Evolutionary conservation across 2,888 invertebrate genomes (phyloP).

Genomic region (Rugalucina vietnamica): DNA sequence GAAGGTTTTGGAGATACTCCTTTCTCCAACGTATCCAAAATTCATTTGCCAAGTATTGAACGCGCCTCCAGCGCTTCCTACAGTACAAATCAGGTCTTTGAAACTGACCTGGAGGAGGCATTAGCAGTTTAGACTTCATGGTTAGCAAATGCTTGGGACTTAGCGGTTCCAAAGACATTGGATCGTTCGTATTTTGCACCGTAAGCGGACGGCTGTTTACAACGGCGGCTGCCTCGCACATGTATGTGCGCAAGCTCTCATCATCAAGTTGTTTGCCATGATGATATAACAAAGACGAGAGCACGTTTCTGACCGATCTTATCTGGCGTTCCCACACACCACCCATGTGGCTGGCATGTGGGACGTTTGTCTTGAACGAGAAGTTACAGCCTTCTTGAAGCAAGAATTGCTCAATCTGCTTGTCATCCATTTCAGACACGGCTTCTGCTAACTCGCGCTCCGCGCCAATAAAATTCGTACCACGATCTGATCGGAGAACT

Average conservation of each 20-base stretch:
- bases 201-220: slow-evolving; percentile 60
- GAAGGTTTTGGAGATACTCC: too few species aligned
- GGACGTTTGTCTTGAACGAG: slow-evolving; percentile 21
- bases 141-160: slow-evolving; percentile 64
- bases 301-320: slow-evolving; percentile 31
- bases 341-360: slow-evolving; percentile 38
- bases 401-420: slow-evolving; percentile 17
- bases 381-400: slow-evolving; percentile 14
- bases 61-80: too few species aligned
- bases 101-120: slow-evolving; percentile 62
- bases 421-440: not conserved
- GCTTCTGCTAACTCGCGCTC: slow-evolving; percentile 34
- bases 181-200: slow-evolving; percentile 45
- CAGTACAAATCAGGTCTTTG: too few species aligned
- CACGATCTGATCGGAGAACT: slow-evolving; percentile 45
- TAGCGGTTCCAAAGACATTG: slow-evolving; percentile 35
- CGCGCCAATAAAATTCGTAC: slow-evolving; percentile 56
- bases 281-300: slow-evolving; percentile 17
- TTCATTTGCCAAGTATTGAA: too few species aligned
- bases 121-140: slow-evolving; percentile 42
- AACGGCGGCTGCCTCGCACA: slow-evolving; percentile 43
- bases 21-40: too few species aligned
- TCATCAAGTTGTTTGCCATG: slow-evolving; percentile 28
- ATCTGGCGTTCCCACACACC: slow-evolving; percentile 55
- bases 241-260: slow-evolving; percentile 28